Conservation (phyloP, 2,888 invertebrate species). For the Pollenia angustigena region DNA sequence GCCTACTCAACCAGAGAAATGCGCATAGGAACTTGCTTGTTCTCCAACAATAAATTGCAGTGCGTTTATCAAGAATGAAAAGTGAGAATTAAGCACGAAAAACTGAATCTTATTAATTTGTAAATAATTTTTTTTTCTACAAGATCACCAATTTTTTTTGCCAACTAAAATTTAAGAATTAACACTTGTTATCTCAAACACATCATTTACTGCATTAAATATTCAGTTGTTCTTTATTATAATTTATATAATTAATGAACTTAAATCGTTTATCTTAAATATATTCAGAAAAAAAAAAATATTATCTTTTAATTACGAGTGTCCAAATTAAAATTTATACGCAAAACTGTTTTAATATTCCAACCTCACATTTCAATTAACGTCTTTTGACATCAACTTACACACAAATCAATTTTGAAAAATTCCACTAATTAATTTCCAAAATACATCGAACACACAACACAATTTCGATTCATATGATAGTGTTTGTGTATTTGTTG, state of each 20-base stretch:
- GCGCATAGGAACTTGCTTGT: no score
- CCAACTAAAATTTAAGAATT: no score
- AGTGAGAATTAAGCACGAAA: no score
- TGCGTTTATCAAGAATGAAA: no score
- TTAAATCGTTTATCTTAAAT: not conserved
- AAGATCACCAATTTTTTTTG: no score
- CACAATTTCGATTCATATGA: not conserved
- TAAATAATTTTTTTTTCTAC: no score
- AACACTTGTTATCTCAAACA: no score
- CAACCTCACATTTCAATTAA: conserved; percentile 73
- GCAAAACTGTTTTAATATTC: conserved; percentile 60
- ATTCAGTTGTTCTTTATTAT: not conserved
- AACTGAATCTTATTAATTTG: no score
- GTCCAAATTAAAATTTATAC: conserved; percentile 40
- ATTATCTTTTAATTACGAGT: conserved; percentile 43
- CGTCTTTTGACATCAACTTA: conserved; percentile 71
- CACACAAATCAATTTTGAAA: conserved; percentile 70
- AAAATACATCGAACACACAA: conserved; percentile 40
- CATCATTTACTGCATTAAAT: not conserved
- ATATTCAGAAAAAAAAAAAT: not conserved
- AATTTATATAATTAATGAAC: not conserved
- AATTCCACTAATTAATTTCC: conserved; percentile 70
- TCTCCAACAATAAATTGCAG: no score
- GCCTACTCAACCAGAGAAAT: no score
- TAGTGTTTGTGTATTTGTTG: not conserved